Base-by-base conservation (phyloP, 2,888 invertebrate species). In the Monochamus alternatus region DNA sequence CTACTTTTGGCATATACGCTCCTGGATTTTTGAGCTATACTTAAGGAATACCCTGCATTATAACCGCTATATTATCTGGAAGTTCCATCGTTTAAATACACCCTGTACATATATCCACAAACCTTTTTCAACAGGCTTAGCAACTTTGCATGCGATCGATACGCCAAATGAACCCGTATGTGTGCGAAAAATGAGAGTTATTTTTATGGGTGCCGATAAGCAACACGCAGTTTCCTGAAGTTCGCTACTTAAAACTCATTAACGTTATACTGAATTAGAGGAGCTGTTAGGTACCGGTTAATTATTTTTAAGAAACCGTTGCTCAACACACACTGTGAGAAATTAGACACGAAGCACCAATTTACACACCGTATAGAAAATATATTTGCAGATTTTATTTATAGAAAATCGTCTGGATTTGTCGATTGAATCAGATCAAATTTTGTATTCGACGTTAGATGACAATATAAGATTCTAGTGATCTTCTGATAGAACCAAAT, bases 241-340 rank as follows among this genome's bases (percentile, higher is more conserved):
- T 31, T 32, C 60, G 10, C 60, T n/a, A 60, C 60, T 60, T 60
- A 32, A 60, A 60, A 60, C 60, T 60, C 60, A 60, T 60, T 60
- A 60, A 60, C n/a, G 60, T 14, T 32, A 30, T 1, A 38, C 31
- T 3, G 60, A 60, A 60, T 60, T 60, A 60, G 9, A 38, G 38
- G 22, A n/a, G 7, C 14, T 14, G n/a, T 14, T 55, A 32, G 5
- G 31, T 31, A 38, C 60, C 31, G 30, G 31, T 31, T 60, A 60
- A 60, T 60, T 60, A 60, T 60, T 60, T 60, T 31, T 31, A 60
- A 38, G 60, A 14, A 58, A 9, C 14, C 5, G 8, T 58, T 14
- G 58, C 14, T 8, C 22, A 14, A 9, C 12, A 9, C 58, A 30
- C 22, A 3, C 7, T 9, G 8, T 58, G 3, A 58, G n/a, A 58